Base-by-base conservation (phyloP, 2,888 invertebrate species). In the Chalcis sispes region DNA sequence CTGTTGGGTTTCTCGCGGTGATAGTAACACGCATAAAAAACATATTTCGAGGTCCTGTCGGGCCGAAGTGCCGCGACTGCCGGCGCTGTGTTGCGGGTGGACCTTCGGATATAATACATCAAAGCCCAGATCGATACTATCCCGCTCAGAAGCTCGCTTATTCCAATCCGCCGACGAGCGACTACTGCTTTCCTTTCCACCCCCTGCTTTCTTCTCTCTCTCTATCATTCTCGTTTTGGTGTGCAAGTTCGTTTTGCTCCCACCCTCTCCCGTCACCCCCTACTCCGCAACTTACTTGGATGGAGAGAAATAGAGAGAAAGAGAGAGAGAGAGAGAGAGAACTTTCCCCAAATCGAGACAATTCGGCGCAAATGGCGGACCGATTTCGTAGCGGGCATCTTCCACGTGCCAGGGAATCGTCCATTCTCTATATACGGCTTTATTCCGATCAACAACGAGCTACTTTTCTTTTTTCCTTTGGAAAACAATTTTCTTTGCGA, bases 91-190 rank as follows among this genome's bases (percentile, higher is more conserved):
- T 40, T 56, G 64, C 66, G 84, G 83, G 84, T 85, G 88, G 87
- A 87, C 87, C 84, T 83, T 81, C 69, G 82, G 80, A 81, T 82
- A 83, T 86, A 88, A 88, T 88, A 88, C 86, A 88, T 88, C 88
- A 87, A 86, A 75, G 73, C 83, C 81, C 84, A 46, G 86, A 88
- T 88, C 88, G 87, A 88, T 88, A 86, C 85, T 84, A 84, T 85
- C 84, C 84, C 83, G 71, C 64, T 70, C 69, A 84, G 83, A 85
- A 84, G 1, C 85, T 84, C 82, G 84, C 83, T 84, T 84, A 85
- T 84, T 85, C 85, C 82, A 83, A 85, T 84, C 83, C 82, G 82
- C 81, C 81, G 83, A 58, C 50, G 52, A 82, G 76, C 80, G 79
- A 25, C 36, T 23, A 59, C 54, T 72, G 13, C 64, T 56, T 42